A percentile compares a stretch with the other conserved stretches of the same genome.
Evolutionary conservation across 2,113 vertebrate genomes (phyloP).

Genomic region (Centropus bengalensis): DNA sequence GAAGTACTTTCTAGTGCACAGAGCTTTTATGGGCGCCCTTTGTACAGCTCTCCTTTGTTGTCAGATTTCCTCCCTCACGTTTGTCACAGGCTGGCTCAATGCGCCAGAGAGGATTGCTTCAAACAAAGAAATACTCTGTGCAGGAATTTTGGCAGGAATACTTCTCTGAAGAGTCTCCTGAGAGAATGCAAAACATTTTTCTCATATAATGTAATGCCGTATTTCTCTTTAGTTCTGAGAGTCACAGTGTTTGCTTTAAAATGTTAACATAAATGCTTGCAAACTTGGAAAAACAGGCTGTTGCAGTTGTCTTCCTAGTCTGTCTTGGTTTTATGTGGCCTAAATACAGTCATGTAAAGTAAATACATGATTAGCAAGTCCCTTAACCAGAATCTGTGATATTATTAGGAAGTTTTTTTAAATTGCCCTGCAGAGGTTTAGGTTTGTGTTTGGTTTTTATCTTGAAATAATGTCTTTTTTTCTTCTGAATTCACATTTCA

Average conservation of each 20-base stretch:
- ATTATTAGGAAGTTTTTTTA: background rate
- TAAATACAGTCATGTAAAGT: background rate
- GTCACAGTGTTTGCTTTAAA: background rate
- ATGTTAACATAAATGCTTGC: background rate
- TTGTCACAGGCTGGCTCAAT: slow-evolving; percentile 8
- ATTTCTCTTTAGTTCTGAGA: slow-evolving; percentile 1
- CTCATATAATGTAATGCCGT: background rate
- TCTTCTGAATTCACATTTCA: background rate
- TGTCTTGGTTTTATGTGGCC: background rate
- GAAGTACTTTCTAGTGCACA: background rate
- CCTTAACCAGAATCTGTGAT: background rate
- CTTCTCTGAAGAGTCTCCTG: slow-evolving; percentile 2
- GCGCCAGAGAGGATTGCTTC: slow-evolving; percentile 8
- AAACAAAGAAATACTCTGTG: slow-evolving; percentile 47
- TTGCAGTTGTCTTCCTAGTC: background rate
- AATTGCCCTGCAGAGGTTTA: background rate
- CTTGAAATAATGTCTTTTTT: background rate
- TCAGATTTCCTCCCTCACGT: background rate
- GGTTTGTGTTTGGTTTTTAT: background rate
- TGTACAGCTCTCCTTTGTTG: background rate
- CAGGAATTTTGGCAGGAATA: slow-evolving; percentile 24
- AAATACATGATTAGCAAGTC: background rate
- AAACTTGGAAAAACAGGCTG: background rate
- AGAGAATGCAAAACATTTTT: slow-evolving; percentile 21
- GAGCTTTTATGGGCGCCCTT: background rate